Percentiles rank a stretch among this genome's conserved stretches.
phyloP scores from a whole-genome alignment of 2,113 vertebrate species.

The Suncus etruscus region DNA sequence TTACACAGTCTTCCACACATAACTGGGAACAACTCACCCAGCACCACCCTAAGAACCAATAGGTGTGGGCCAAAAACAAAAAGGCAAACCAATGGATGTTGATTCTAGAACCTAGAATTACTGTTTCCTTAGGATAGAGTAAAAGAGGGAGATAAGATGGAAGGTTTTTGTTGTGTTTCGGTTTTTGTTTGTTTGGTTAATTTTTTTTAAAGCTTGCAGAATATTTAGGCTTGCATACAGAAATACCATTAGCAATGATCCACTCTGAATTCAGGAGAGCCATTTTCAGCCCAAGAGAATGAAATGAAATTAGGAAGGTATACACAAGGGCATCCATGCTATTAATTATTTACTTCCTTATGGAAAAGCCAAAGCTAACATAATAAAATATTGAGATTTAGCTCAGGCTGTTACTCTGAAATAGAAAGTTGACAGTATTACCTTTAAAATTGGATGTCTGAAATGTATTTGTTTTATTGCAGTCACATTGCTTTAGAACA shows the following conservation, averaged over 20 bases:
- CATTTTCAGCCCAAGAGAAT: constrained; percentile 7
- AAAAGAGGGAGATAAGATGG: too few species aligned
- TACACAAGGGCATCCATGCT: not conserved
- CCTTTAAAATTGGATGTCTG: constrained; percentile 4
- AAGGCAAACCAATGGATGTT: too few species aligned
- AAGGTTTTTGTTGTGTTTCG: too few species aligned
- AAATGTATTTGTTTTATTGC: not conserved
- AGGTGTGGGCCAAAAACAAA: too few species aligned
- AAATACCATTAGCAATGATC: not conserved
- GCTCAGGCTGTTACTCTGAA: not conserved
- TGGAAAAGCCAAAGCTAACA: constrained; percentile 15
- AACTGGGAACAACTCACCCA: too few species aligned
- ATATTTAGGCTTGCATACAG: not conserved
- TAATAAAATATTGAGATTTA: constrained; percentile 20
- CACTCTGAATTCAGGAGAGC: not conserved
- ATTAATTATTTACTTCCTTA: not conserved
- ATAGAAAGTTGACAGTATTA: not conserved
- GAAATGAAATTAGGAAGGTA: not conserved
- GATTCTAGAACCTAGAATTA: too few species aligned
- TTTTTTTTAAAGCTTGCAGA: not conserved
- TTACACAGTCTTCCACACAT: too few species aligned
- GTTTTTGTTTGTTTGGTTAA: too few species aligned
- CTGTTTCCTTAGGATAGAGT: too few species aligned
- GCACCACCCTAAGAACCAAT: too few species aligned
- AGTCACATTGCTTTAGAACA: not conserved